phyloP scores from a whole-genome alignment of 2,113 vertebrate species.

The Thymallus thymallus region DNA sequence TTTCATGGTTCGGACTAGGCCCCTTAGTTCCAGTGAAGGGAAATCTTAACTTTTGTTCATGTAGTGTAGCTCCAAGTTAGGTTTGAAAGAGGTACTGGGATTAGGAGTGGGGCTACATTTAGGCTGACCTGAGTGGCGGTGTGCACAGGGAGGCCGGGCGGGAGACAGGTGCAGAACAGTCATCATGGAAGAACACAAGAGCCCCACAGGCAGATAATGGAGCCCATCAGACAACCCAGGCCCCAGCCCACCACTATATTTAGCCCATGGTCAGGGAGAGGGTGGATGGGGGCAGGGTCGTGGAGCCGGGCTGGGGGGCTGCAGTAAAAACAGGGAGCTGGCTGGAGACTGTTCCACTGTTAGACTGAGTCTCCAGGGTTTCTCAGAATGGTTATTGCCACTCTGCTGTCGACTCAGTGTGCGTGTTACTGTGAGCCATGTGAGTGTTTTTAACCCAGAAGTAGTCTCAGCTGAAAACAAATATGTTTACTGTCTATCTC shows the following conservation, averaged over 20 bases:
- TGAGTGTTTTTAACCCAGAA: constrained; percentile 41
- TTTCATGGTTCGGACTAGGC: no score
- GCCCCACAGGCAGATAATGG: constrained; percentile 64
- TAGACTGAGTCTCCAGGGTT: constrained; percentile 49
- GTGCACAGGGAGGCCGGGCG: constrained; percentile 48
- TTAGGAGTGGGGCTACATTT: constrained; percentile 62
- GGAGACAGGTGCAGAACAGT: constrained; percentile 73
- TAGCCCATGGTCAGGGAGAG: constrained; percentile 44
- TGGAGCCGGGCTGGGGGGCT: constrained; percentile 24
- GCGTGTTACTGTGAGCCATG: constrained; percentile 26
- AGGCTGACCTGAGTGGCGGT: constrained; percentile 70
- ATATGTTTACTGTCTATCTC: constrained; percentile 13
- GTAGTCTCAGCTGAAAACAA: constrained; percentile 34
- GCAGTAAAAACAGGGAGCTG: constrained; percentile 11
- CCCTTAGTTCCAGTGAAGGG: no score
- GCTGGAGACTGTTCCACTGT: no score
- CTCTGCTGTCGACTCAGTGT: constrained; percentile 33
- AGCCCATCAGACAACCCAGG: constrained; percentile 60
- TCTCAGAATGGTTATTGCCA: not conserved
- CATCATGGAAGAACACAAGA: constrained; percentile 73
- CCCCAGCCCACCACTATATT: constrained; percentile 62
- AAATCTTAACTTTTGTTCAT: no score
- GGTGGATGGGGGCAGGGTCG: constrained; percentile 18
- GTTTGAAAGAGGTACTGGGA: constrained; percentile 20
- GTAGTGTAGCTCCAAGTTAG: constrained; percentile 37